Evolutionary conservation across 2,797 vertebrate species (phyloP), one percentile per base, ranked within the genome.

Genomic region (Lepidocolaptes lacrymiger): DNA sequence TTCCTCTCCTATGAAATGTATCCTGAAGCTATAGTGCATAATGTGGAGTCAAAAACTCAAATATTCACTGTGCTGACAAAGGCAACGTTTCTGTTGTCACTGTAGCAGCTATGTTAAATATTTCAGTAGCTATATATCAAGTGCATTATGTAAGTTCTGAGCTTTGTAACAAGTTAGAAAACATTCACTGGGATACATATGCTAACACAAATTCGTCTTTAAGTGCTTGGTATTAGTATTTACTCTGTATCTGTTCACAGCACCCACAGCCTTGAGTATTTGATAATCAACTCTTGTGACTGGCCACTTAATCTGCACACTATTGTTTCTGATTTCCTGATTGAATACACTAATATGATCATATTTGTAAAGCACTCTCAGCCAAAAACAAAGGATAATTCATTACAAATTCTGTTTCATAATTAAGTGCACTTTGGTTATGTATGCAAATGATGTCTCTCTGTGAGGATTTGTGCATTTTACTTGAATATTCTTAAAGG

Each of bases 321-420:
- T 93, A 79, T 91, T 96, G 91, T 90, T 94, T 90, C 89, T 95
- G 88, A 59, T 90, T 91, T 96, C 89, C 93, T 94, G 89, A 94
- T 90, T 95, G 96, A 93, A 84, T 95, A 89, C 83, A 54, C 68
- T 88, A 82, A 79, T 91, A 88, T 73, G 91, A 91, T 96, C 83
- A 19, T 92, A 95, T 94, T 91, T 91, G 77, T 88, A 88, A 91
- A 93, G 76, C 13, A 1, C 48, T 90, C 34, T 36, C 71, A 76
- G 77, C 52, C 71, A 93, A 92, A 89, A 95, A 92, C 92, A 94
- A 93, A 95, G 85, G 67, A 87, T 85, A 93, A 96, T 88, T 91
- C 74, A 88, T 86, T 88, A 90, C 14, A 88, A 84, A 63, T 92
- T 92, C 73, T 90, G 63, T 86, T 92, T 92, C 67, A 39, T 88